These are phyloP conservation scores for Limonius californicus DNA, from an alignment of 1,140 invertebrate species.

Conservation along the genomic window DNA sequence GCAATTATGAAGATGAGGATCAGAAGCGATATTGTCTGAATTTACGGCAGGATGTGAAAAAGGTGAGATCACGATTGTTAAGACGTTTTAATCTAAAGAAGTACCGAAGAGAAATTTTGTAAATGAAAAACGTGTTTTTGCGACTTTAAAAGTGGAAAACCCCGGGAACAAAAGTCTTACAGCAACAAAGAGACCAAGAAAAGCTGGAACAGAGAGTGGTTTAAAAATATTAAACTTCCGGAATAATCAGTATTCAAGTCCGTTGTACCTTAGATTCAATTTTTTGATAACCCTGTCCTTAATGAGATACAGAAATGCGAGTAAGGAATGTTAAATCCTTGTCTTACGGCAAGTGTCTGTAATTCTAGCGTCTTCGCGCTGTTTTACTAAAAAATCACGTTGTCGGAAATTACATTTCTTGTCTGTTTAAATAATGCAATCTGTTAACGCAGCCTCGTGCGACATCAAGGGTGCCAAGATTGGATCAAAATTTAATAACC, in stretches of 20 bases:
- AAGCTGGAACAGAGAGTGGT: background rate
- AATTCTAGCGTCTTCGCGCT: background rate
- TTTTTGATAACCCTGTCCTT: constrained; percentile 10
- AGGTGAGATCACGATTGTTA: background rate
- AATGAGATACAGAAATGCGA: constrained; percentile 14
- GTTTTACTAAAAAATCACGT: constrained; percentile 25
- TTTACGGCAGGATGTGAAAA: background rate
- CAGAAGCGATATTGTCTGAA: background rate
- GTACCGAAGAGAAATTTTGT: background rate
- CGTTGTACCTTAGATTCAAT: constrained; percentile 6
- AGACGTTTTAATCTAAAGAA: background rate
- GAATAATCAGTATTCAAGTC: constrained; percentile 8
- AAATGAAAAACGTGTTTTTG: background rate
- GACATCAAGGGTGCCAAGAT: constrained; percentile 32
- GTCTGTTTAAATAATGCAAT: constrained; percentile 34
- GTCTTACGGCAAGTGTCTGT: constrained; percentile 2
- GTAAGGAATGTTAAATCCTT: constrained; percentile 12
- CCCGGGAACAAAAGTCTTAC: background rate
- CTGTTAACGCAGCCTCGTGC: constrained; percentile 30
- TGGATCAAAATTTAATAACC: constrained; percentile 37
- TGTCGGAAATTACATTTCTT: constrained; percentile 36
- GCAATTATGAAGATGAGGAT: background rate
- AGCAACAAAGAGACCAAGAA: background rate
- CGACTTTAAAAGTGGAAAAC: constrained; percentile 1
- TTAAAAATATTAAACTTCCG: constrained; percentile 1